A percentile compares a stretch with the other conserved stretches of the same genome.
Conservation (phyloP, 2,113 vertebrate genomes). For the Microtus richardsoni region DNA sequence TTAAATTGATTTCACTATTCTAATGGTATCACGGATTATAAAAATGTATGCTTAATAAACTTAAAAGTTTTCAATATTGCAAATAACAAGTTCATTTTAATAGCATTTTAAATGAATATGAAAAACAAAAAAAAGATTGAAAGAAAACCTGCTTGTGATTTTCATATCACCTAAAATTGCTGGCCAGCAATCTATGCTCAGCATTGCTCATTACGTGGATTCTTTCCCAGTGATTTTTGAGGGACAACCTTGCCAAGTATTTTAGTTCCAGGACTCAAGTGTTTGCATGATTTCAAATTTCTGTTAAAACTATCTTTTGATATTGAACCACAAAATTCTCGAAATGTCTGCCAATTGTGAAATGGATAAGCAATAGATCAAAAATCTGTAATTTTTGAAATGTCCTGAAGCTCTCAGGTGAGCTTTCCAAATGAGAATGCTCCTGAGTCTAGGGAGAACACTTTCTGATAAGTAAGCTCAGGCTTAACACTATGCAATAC, state of each 20-base stretch:
- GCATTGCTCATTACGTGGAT: slow-evolving; percentile 63
- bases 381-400: neutral
- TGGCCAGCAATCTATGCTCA: slow-evolving; percentile 52
- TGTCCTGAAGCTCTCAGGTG: neutral
- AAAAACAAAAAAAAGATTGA: slow-evolving; percentile 51
- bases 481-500: no score
- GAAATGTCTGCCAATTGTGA: neutral
- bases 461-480: neutral
- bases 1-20: slow-evolving; percentile 41
- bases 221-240: slow-evolving; percentile 50
- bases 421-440: neutral
- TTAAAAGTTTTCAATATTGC: neutral
- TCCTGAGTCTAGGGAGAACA: no score
- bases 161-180: slow-evolving; percentile 68
- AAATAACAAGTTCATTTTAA: slow-evolving; percentile 17
- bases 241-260: slow-evolving; percentile 32
- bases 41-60: slow-evolving; percentile 16
- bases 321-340: slow-evolving; percentile 29
- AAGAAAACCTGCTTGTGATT: slow-evolving; percentile 70
- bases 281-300: slow-evolving; percentile 22
- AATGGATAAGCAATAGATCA: slow-evolving; percentile 25
- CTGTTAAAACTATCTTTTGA: slow-evolving; percentile 8
- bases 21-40: slow-evolving; percentile 8
- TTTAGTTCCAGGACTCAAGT: slow-evolving; percentile 5
- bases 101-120: neutral